Conservation (phyloP, 2,888 invertebrate species). For the Carabus problematicus region DNA sequence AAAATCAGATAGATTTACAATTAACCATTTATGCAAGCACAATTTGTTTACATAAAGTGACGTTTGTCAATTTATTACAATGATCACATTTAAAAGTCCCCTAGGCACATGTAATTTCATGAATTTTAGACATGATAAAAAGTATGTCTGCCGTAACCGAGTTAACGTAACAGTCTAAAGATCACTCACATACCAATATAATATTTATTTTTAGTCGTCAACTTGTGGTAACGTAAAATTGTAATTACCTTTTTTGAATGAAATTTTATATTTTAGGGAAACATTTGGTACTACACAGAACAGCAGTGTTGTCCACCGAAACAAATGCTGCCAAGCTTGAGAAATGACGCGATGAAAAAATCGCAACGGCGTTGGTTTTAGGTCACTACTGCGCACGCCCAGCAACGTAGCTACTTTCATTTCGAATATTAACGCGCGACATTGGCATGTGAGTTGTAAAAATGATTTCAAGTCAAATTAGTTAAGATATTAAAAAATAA, state of each 20-base stretch:
- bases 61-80: slow-evolving; percentile 44
- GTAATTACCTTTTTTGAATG: slow-evolving; percentile 56
- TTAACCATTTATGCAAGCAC: slow-evolving; percentile 29
- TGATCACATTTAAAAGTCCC: slow-evolving; percentile 50
- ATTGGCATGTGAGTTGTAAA: too few relatives aligned
- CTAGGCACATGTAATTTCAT: slow-evolving; percentile 46
- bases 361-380: slow-evolving; percentile 41
- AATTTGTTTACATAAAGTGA: slow-evolving; percentile 43
- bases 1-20: neutral
- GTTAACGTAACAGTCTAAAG: slow-evolving; percentile 29
- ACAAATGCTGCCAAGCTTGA: slow-evolving; percentile 61
- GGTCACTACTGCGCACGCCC: slow-evolving; percentile 37
- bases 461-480: neutral
- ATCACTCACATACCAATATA: slow-evolving; percentile 31
- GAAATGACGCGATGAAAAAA: slow-evolving; percentile 50
- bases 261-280: slow-evolving; percentile 57
- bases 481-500: neutral
- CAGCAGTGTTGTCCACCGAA: slow-evolving; percentile 59
- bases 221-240: slow-evolving; percentile 39
- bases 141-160: slow-evolving; percentile 47
- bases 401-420: slow-evolving; percentile 7
- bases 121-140: slow-evolving; percentile 42
- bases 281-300: slow-evolving; percentile 57
- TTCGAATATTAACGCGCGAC: neutral
- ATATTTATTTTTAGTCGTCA: slow-evolving; percentile 27